Base-by-base conservation (phyloP, 1,140 invertebrate species). In the Drosophila kikkawai region DNA sequence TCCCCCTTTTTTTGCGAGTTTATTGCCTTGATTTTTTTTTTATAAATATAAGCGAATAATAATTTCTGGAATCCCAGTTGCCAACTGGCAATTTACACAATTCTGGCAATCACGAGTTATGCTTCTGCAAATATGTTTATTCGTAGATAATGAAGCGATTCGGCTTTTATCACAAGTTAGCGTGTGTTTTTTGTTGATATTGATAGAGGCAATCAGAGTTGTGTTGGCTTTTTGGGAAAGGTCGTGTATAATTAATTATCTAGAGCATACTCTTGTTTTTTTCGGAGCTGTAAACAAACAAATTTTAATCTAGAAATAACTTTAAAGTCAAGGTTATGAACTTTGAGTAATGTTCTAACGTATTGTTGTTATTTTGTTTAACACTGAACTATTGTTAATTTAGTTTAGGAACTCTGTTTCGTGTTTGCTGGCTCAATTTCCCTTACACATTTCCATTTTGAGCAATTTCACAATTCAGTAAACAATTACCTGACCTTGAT, bases 231-330 rank as follows among this genome's bases (percentile, higher is more conserved):
- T 57, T 71, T 67, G 55, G 59, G 44, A 67, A 77, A 77, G 74
- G 74, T 77, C 74, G 55, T 77, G 73, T 77, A 59, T 68, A 68
- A 77, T 77, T 77, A 77, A 67, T 77, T 76, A 36, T 51, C 26
- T n/a, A 9, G 45, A 15, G 39, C 19, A 22, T 13, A 56, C 36
- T 15, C 7, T 13, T 26, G 12, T 15, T 15, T 22, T 36, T 53
- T 44, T 29, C 11, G 22, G 15, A 64, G 44, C 32, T 75, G 61
- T 32, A 70, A 67, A 53, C 32, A 70, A 53, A 12, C 26, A 55
- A 8, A 15, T n/a, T 19, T 55, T 32, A 32, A 67, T 37, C 37
- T 29, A 2, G 9, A n/a, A 26, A 1, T 7, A 66, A 58, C 17
- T 45, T 34, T 12, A 45, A 76, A 45, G 37, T 55, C 63, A 70